A percentile compares a stretch with the other conserved stretches of the same genome.
These are phyloP conservation scores for Tokudaia tokunoshimensis DNA, from an alignment of 2,797 vertebrate genomes.

Conservation along the genomic window DNA sequence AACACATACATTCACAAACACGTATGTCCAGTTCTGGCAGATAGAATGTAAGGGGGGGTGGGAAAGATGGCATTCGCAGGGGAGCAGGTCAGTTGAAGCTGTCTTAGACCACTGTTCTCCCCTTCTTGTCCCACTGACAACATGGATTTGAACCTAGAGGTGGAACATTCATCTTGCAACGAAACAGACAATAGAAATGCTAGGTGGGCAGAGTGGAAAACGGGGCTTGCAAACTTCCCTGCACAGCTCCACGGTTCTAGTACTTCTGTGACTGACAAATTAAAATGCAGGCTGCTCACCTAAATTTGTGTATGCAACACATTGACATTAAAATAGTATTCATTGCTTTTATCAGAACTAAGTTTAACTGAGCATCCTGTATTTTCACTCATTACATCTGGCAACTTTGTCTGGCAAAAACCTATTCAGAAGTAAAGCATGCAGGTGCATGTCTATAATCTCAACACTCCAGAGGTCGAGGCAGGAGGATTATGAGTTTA, in stretches of 20 bases:
- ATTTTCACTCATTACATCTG: constrained; percentile 7
- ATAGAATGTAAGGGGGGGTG: background rate
- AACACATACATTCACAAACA: background rate
- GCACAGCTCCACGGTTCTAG: background rate
- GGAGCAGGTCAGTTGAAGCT: background rate
- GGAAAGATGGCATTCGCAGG: background rate
- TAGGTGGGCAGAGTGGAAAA: background rate
- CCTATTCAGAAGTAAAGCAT: background rate
- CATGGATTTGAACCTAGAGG: background rate
- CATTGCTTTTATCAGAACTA: background rate
- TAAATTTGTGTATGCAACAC: background rate
- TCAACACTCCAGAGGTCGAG: background rate
- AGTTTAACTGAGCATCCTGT: background rate
- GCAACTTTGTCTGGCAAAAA: constrained; percentile 1
- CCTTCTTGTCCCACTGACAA: background rate
- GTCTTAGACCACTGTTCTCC: background rate
- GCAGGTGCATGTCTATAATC: background rate
- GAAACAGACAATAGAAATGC: background rate
- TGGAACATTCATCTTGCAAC: background rate
- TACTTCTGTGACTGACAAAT: background rate
- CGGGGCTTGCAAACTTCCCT: background rate
- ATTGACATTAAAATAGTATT: constrained; percentile 18
- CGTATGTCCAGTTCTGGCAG: background rate
- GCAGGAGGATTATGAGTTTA: background rate
- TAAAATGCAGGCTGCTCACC: background rate